Evolutionary conservation across 2,888 invertebrate species (phyloP).

Genomic region (Cantharis flavilabris): DNA sequence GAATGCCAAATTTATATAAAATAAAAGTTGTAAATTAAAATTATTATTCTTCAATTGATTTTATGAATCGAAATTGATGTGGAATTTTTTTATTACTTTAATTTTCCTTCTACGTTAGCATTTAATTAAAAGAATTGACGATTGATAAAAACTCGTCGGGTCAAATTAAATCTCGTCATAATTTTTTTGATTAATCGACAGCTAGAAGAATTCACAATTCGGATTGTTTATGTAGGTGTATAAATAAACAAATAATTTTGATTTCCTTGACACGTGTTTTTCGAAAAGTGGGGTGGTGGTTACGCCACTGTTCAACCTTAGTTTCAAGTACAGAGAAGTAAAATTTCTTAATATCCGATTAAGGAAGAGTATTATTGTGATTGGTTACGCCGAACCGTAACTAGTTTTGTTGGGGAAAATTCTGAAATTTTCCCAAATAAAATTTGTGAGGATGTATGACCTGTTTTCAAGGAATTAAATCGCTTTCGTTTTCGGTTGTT

Average conservation of each 20-base stretch:
- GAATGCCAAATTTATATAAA: not conserved
- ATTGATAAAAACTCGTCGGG: not conserved
- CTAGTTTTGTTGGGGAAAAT: no score
- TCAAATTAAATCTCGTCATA: not conserved
- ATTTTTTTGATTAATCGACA: no score
- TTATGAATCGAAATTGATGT: not conserved
- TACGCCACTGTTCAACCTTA: not conserved
- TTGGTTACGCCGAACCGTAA: no score
- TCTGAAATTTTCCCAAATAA: not conserved
- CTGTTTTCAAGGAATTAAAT: not conserved
- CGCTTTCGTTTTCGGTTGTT: conserved; percentile 20
- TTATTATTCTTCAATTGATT: not conserved
- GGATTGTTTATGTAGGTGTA: not conserved
- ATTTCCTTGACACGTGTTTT: not conserved
- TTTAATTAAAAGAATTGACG: not conserved
- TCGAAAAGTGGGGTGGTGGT: not conserved
- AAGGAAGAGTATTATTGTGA: not conserved
- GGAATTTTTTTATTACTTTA: not conserved
- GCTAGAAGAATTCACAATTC: no score
- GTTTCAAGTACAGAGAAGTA: not conserved
- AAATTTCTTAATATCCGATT: not conserved
- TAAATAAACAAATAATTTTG: not conserved
- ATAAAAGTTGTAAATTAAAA: not conserved
- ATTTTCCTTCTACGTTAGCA: not conserved
- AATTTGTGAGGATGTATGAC: not conserved